These are phyloP conservation scores for Hydropotes inermis DNA, from an alignment of 2,113 vertebrate genomes.

Conservation along the genomic window DNA sequence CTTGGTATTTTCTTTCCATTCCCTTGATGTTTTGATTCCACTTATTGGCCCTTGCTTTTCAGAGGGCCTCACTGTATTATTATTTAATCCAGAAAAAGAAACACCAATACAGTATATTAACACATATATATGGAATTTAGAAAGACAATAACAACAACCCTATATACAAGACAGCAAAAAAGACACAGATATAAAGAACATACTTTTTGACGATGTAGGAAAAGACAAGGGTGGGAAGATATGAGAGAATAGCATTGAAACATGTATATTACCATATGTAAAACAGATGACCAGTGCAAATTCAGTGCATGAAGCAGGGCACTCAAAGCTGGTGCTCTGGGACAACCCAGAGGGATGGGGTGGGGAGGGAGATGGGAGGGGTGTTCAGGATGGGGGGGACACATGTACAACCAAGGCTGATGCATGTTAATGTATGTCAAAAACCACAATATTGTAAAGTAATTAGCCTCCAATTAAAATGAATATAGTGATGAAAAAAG, in stretches of 20 bases:
- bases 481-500: background rate
- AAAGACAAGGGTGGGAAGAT: background rate
- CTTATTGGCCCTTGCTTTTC: background rate
- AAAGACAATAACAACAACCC: background rate
- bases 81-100: background rate
- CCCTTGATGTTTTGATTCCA: background rate
- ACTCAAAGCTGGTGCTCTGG: background rate
- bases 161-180: background rate
- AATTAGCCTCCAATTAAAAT: background rate
- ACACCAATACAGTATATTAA: background rate
- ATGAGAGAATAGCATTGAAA: background rate
- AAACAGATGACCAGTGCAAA: background rate
- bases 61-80: background rate
- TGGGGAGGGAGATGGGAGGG: background rate
- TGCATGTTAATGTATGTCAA: background rate
- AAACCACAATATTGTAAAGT: background rate
- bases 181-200: background rate
- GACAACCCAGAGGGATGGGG: background rate
- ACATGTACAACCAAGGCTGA: background rate
- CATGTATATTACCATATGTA: background rate
- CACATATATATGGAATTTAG: background rate
- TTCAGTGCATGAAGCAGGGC: background rate
- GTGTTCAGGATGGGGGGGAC: background rate
- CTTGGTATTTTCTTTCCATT: background rate
- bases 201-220: background rate